Percentiles rank a stretch among this genome's conserved stretches.
These are phyloP conservation scores for Holothuria scabra DNA, from an alignment of 53 echinoderm and acorn worm genomes.

Conservation along the genomic window DNA sequence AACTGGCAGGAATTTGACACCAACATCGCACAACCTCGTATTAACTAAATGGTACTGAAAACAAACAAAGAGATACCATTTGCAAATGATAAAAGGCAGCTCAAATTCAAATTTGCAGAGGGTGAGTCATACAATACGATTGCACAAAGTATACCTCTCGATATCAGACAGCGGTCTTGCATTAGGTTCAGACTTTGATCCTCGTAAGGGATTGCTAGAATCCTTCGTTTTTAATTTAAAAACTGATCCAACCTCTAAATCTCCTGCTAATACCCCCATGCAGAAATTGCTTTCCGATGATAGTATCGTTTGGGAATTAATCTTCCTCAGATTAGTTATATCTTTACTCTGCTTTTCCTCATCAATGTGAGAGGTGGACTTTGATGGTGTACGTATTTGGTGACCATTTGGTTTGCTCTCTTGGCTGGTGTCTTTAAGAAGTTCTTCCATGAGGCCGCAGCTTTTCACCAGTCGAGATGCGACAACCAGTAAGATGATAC, in stretches of 20 bases:
- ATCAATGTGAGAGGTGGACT: slow-evolving; percentile 32
- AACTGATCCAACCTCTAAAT: slow-evolving; percentile 38
- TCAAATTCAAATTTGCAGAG: no score
- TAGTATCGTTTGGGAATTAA: slow-evolving; percentile 46
- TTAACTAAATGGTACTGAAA: no score
- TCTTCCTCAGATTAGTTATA: slow-evolving; percentile 14
- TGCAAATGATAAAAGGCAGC: no score
- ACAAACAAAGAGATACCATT: no score
- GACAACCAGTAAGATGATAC: slow-evolving; percentile 85
- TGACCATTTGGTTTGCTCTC: neutral
- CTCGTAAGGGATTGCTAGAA: neutral
- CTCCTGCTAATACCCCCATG: slow-evolving; percentile 23
- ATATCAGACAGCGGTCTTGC: slow-evolving; percentile 70
- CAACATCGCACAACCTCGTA: no score
- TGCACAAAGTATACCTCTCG: slow-evolving; percentile 82
- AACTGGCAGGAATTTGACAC: no score
- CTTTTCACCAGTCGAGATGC: slow-evolving; percentile 71
- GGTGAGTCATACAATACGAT: slow-evolving; percentile 70
- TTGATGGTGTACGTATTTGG: slow-evolving; percentile 25
- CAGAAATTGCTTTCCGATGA: slow-evolving; percentile 56
- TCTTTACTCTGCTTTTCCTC: slow-evolving; percentile 26
- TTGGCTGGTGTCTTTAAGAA: slow-evolving; percentile 18
- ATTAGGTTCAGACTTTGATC: neutral
- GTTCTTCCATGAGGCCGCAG: slow-evolving; percentile 59
- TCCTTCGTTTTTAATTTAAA: slow-evolving; percentile 5